phyloP scores from a whole-genome alignment of 1,140 invertebrate species.

The Lucilia sericata region DNA sequence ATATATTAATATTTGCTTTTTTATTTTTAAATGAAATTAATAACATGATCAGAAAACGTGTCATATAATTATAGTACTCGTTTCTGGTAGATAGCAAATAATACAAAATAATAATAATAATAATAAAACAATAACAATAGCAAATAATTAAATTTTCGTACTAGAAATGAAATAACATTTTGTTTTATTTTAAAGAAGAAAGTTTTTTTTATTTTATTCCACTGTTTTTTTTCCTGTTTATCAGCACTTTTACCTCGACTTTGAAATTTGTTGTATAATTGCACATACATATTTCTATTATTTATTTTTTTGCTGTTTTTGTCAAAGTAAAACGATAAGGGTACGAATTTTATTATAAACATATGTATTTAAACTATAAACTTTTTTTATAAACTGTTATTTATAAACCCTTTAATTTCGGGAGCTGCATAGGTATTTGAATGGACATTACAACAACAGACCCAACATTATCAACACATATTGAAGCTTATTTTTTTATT shows the following conservation, averaged over 20 bases:
- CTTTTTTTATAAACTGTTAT: too few species aligned
- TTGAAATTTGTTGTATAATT: not conserved
- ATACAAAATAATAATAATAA: not conserved
- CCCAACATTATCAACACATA: too few species aligned
- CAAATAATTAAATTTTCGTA: too few species aligned
- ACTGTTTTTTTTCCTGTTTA: not conserved
- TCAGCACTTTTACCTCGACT: constrained; percentile 19
- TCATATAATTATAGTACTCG: not conserved
- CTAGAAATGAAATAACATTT: too few species aligned
- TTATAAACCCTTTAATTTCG: too few species aligned
- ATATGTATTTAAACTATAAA: too few species aligned
- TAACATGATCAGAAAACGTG: not conserved
- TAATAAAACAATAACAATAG: too few species aligned
- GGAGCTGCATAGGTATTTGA: too few species aligned
- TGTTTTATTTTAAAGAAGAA: too few species aligned
- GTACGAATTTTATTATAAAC: not conserved
- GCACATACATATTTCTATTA: not conserved
- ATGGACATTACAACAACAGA: too few species aligned
- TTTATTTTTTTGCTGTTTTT: not conserved
- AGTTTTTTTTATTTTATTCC: too few species aligned
- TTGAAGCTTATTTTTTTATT: too few species aligned
- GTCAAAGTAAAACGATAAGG: not conserved
- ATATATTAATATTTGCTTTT: not conserved
- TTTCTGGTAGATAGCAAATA: not conserved
- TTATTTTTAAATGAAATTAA: not conserved